Evolutionary conservation across 2,797 vertebrate genomes (phyloP), one percentile per base, ranked within the genome.

Genomic region (Ctenopoma multispine): DNA sequence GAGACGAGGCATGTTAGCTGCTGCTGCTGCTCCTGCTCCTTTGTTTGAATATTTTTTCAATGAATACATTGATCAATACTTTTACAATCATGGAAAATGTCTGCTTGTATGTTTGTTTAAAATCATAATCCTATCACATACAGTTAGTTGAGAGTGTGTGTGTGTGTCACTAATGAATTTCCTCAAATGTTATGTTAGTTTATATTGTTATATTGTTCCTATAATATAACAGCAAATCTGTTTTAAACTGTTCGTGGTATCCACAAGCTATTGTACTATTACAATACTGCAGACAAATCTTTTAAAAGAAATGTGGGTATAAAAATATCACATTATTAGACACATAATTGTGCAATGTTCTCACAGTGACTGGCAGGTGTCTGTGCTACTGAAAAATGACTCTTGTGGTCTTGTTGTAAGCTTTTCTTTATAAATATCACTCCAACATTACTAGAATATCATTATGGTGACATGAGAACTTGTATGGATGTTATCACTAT

Each of bases 1-100:
- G 82, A 81, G 80, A 59, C 0, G 79, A 85, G 79, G 68, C 75
- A 3, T 50, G 65, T 57, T 29, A 9, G 31, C 31, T 34, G 31
- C 31, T 34, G 31, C 31, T 34, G 31, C 31, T 3, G 24, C 24
- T 4, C n/a, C n/a, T n/a, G n/a, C 31, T 80, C 73, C 80, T 84
- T 84, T 89, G 82, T 86, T 79, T 72, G 15, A 61, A 47, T 31
- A 2, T 47, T 54, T 63, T 40, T 63, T 67, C 17, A 46, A 69
- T 24, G 77, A n/a, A 27, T 46, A 38, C 21, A 18, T 29, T 73
- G 66, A 74, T 40, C 59, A 59, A 55, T 41, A 41, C 38, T 40
- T 40, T 40, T 12, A 12, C 38, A 40, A 40, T 40, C 13, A 40
- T 12, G 13, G 13, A 13, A 40, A 40, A 13, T 5, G 13, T 14